Conservation (phyloP, 2,888 invertebrate genomes). For the Atrina japonica region DNA sequence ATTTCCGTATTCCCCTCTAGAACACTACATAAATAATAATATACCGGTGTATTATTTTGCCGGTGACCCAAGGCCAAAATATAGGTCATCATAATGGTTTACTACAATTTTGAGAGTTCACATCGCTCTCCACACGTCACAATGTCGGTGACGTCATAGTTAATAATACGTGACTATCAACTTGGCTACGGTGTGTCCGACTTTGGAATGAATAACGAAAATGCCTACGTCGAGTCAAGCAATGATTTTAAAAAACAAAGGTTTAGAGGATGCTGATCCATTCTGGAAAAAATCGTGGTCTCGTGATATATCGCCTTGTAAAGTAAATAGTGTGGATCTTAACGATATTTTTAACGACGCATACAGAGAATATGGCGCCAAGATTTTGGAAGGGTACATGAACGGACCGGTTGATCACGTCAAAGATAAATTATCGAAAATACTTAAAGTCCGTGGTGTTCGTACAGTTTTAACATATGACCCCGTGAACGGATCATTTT, state of each 20-base stretch:
- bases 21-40: too few relatives aligned
- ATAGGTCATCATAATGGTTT: too few relatives aligned
- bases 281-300: background rate
- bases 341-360: conserved; percentile 35
- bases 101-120: too few relatives aligned
- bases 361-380: background rate
- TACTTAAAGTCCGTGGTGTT: conserved; percentile 28
- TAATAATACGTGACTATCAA: too few relatives aligned
- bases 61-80: too few relatives aligned
- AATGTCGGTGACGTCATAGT: conserved; percentile 11
- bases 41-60: too few relatives aligned
- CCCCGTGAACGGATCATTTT: conserved; percentile 4
- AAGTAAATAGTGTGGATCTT: conserved; percentile 30
- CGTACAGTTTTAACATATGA: conserved; percentile 28
- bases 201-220: too few relatives aligned
- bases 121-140: too few relatives aligned
- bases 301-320: conserved; percentile 1
- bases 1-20: too few relatives aligned
- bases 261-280: background rate
- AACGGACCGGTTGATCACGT: conserved; percentile 2
- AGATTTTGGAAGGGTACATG: conserved; percentile 16
- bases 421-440: conserved; percentile 8
- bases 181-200: too few relatives aligned
- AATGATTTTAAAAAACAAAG: conserved; percentile 28
- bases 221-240: conserved; percentile 49